Conservation (phyloP, 2,113 vertebrate species). For the Callopanchax toddi region DNA sequence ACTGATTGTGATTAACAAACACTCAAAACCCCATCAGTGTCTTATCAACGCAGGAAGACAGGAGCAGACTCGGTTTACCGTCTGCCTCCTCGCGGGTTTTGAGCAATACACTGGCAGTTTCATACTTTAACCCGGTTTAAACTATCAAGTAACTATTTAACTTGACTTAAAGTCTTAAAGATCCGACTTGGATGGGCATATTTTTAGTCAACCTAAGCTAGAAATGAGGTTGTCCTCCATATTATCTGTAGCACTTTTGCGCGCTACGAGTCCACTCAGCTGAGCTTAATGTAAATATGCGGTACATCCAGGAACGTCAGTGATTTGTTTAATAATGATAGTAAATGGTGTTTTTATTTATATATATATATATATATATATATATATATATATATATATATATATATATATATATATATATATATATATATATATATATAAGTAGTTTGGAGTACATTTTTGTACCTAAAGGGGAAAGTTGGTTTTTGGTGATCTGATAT, state of each 20-base stretch:
- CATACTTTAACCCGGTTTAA: neutral
- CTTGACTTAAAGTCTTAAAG: neutral
- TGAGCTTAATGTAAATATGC: too few relatives aligned
- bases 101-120: too few relatives aligned
- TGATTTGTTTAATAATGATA: too few relatives aligned
- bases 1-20: slow-evolving; percentile 16
- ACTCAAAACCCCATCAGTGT: slow-evolving; percentile 8
- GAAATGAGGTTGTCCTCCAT: neutral
- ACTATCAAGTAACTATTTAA: neutral
- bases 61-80: neutral
- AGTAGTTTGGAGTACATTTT: too few relatives aligned
- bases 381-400: too few relatives aligned
- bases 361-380: too few relatives aligned
- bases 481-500: too few relatives aligned
- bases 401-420: too few relatives aligned
- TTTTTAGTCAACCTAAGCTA: neutral
- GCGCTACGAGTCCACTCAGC: neutral
- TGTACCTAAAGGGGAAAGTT: too few relatives aligned
- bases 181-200: neutral
- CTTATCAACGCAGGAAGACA: slow-evolving; percentile 6
- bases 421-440: too few relatives aligned
- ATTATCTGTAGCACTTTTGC: neutral
- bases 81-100: neutral
- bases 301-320: too few relatives aligned
- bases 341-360: too few relatives aligned